A percentile compares a stretch with the other conserved stretches of the same genome.
Evolutionary conservation across 2,113 vertebrate species (phyloP).

Genomic region (Aldabrachelys gigantea): DNA sequence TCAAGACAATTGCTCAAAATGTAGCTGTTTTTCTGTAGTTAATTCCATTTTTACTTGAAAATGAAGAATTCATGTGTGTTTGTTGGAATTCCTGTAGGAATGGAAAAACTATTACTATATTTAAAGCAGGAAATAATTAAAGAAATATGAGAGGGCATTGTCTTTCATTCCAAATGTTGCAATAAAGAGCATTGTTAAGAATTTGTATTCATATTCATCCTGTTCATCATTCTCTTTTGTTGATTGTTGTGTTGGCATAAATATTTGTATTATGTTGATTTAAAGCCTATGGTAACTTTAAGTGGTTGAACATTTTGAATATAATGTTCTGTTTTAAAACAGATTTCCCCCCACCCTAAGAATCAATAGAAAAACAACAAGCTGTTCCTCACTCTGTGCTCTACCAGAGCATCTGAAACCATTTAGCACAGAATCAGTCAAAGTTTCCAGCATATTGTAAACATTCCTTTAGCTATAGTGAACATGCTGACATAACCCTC

Average conservation of each 20-base stretch:
- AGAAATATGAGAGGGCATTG: constrained; percentile 57
- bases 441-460: constrained; percentile 77
- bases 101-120: constrained; percentile 60
- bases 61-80: constrained; percentile 36
- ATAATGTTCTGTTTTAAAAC: constrained; percentile 32
- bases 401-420: constrained; percentile 81
- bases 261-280: constrained; percentile 14
- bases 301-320: constrained; percentile 33
- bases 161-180: constrained; percentile 60
- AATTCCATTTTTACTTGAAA: constrained; percentile 52
- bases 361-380: constrained; percentile 55
- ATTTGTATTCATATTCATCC: background rate
- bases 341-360: background rate
- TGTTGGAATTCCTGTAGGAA: constrained; percentile 35
- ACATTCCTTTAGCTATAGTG: constrained; percentile 73
- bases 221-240: constrained; percentile 20
- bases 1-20: constrained; percentile 32
- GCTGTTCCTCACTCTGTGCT: constrained; percentile 74
- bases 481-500: constrained; percentile 65
- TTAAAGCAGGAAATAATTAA: constrained; percentile 65
- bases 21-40: constrained; percentile 57
- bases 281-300: background rate
- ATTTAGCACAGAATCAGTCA: constrained; percentile 72
- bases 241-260: background rate
- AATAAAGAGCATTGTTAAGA: constrained; percentile 21